Percentiles rank a stretch among this genome's conserved stretches.
Evolutionary conservation across 92 coral and sea anemone genomes (phyloP).

Genomic region (Porites lobata): DNA sequence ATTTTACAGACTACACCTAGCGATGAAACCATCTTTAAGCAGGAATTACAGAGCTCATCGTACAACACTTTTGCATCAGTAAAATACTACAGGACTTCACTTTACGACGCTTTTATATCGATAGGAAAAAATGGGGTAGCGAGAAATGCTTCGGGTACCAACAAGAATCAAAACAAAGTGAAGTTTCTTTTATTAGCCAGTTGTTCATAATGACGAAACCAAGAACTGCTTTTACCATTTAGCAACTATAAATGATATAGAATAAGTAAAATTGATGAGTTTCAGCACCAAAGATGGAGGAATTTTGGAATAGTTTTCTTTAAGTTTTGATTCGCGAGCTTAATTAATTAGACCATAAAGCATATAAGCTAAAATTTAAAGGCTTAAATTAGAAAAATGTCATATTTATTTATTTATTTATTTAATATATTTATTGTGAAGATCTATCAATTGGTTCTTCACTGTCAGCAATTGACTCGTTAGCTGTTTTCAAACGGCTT

Average conservation of each 20-base stretch:
- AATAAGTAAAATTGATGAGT: too few species aligned
- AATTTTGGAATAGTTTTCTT: too few species aligned
- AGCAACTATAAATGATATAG: not conserved
- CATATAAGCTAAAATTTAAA: too few species aligned
- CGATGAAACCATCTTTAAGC: slow-evolving; percentile 56
- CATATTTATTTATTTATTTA: too few species aligned
- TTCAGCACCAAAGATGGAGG: too few species aligned
- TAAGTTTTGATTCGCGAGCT: too few species aligned
- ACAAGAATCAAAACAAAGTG: slow-evolving; percentile 40
- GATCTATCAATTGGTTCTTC: not conserved
- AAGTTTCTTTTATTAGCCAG: slow-evolving; percentile 39
- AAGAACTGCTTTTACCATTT: not conserved
- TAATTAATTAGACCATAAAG: too few species aligned
- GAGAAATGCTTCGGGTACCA: slow-evolving; percentile 42
- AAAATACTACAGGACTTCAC: slow-evolving; percentile 43
- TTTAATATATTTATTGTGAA: not conserved
- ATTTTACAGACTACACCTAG: slow-evolving; percentile 27
- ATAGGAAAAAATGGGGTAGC: slow-evolving; percentile 53
- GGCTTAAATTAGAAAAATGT: too few species aligned
- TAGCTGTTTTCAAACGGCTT: not conserved
- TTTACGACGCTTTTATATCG: slow-evolving; percentile 54
- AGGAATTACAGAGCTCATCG: slow-evolving; percentile 32
- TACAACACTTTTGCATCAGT: slow-evolving; percentile 57
- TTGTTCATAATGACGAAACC: not conserved
- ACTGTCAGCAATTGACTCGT: too few species aligned